Evolutionary conservation across 2,113 vertebrate species (phyloP).

Genomic region (Notarius quadriscutis): DNA sequence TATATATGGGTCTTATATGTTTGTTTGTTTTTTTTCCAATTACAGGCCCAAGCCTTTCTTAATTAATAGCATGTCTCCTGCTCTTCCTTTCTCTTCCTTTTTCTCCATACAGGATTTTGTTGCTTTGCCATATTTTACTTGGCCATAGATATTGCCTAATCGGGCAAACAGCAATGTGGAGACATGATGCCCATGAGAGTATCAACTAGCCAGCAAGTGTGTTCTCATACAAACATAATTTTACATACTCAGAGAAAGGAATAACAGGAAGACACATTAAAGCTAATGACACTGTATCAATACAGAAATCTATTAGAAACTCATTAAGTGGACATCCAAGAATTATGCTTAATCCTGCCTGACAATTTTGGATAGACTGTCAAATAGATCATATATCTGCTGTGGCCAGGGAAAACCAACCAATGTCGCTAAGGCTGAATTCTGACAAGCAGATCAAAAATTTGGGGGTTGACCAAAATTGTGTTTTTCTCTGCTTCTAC

Average conservation of each 20-base stretch:
- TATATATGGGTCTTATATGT: conserved; percentile 1
- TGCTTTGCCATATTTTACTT: conserved; percentile 38
- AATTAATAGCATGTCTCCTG: conserved; percentile 34
- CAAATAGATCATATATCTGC: background rate
- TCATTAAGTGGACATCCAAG: background rate
- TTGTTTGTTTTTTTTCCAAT: conserved; percentile 8
- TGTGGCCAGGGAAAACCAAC: background rate
- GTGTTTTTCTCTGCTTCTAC: background rate
- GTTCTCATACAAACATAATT: conserved; percentile 3
- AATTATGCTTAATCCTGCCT: background rate
- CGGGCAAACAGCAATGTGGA: conserved; percentile 7
- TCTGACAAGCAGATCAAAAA: background rate
- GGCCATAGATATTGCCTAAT: conserved; percentile 24
- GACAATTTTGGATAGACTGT: background rate
- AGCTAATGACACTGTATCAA: background rate
- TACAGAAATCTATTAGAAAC: conserved; percentile 1
- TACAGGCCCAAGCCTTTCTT: conserved; percentile 28
- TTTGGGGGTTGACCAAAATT: background rate
- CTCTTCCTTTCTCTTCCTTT: conserved; percentile 13
- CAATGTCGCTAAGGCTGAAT: background rate
- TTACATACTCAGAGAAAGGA: background rate
- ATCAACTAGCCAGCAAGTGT: conserved; percentile 2
- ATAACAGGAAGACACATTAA: conserved; percentile 1
- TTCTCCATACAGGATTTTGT: conserved; percentile 29
- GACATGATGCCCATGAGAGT: conserved; percentile 17